These are phyloP conservation scores for Panzeria rudis DNA, from an alignment of 2,888 invertebrate genomes.

Conservation along the genomic window DNA sequence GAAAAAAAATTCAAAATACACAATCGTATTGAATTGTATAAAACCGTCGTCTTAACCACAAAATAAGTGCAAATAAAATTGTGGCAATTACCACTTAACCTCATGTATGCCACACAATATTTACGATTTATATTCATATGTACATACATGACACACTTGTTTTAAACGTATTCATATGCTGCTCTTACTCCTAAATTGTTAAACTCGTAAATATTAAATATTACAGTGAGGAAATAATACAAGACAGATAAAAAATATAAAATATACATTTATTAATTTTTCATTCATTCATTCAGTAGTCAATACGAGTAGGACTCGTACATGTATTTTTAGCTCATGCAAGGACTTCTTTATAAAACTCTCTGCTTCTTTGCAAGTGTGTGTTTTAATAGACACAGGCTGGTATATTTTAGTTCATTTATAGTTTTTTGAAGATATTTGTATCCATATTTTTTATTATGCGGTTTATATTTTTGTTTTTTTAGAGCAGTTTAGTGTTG, in stretches of 20 bases:
- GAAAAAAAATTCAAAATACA: background rate
- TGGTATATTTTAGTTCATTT: conserved; percentile 45
- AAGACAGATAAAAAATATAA: conserved; percentile 46
- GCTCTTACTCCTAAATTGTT: background rate
- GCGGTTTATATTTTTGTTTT: conserved; percentile 51
- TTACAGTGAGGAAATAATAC: conserved; percentile 40
- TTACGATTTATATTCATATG: conserved; percentile 44
- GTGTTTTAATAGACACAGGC: conserved; percentile 22
- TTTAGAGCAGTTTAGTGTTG: conserved; percentile 59
- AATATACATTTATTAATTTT: conserved; percentile 41
- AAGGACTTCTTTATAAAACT: conserved; percentile 39
- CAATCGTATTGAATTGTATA: conserved; percentile 65
- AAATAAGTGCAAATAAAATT: conserved; percentile 72
- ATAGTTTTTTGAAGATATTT: conserved; percentile 34
- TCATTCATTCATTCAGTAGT: conserved; percentile 7
- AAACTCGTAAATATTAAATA: conserved; percentile 64
- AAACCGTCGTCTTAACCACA: conserved; percentile 68
- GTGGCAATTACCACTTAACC: conserved; percentile 73
- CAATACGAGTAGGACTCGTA: no score
- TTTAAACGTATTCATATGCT: conserved; percentile 51
- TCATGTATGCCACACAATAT: conserved; percentile 70
- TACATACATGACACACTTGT: conserved; percentile 60
- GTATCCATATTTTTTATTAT: conserved; percentile 56
- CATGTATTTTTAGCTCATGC: conserved; percentile 6
- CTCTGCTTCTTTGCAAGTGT: background rate